A percentile compares a stretch with the other conserved stretches of the same genome.
phyloP scores from a whole-genome alignment of 2,888 invertebrate species.

The Tupiocoris notatus region DNA sequence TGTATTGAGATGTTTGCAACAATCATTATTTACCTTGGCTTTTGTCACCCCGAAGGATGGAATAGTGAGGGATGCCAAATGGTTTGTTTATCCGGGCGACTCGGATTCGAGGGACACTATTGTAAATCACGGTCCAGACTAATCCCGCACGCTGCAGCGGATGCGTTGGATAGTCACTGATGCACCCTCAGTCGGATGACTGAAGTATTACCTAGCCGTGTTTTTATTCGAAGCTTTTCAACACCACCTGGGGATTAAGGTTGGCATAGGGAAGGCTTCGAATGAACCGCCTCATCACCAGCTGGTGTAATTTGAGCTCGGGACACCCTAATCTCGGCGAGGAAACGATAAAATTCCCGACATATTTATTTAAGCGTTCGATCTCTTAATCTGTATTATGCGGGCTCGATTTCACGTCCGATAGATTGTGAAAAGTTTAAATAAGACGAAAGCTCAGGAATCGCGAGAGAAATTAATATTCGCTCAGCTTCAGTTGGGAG shows the following conservation, averaged over 20 bases:
- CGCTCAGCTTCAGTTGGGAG: constrained; percentile 87
- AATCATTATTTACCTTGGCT: background rate
- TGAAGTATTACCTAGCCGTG: background rate
- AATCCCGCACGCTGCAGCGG: background rate
- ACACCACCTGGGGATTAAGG: background rate
- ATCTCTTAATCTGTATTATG: background rate
- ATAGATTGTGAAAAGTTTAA: too few relatives aligned
- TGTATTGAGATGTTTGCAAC: background rate
- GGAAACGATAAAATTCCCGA: background rate
- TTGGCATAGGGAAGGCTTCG: background rate
- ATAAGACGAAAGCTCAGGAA: too few relatives aligned
- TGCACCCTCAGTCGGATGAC: background rate
- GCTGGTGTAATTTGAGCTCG: background rate
- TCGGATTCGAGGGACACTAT: background rate
- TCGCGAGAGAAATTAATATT: too few relatives aligned
- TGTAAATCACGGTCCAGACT: background rate
- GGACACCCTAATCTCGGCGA: background rate
- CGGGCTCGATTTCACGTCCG: background rate
- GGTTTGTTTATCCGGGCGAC: constrained; percentile 35
- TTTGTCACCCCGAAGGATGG: background rate
- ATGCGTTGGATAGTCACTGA: background rate
- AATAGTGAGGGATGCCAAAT: constrained; percentile 26
- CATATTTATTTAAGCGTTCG: background rate
- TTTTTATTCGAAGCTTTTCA: background rate
- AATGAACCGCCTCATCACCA: background rate